Base-by-base conservation (phyloP, 1,140 invertebrate species). In the Plectus sambesii region DNA sequence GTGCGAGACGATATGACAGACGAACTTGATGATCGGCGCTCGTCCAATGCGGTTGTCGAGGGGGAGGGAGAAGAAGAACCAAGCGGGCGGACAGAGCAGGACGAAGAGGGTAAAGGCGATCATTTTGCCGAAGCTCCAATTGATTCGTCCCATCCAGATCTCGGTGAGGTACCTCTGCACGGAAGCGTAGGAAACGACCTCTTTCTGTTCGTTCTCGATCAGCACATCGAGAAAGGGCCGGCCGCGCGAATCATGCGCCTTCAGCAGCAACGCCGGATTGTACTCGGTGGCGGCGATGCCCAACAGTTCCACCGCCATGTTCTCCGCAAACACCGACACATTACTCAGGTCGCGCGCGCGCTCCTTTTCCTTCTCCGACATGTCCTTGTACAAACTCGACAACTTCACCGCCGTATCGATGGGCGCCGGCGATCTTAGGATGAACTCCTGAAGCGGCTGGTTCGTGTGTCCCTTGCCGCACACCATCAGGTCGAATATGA, bases 401-500 rank as follows among this genome's bases (percentile, higher is more conserved):
- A 99, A 73, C 74, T 98, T 98, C 24, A 90, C 90, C 5, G 93
- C 92, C 8, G 90, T 89, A 67, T 98, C 92, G 5, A 96, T 88
- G 0, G 93, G 93, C 6, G 92, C 92, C 15, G 89, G 87, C 0
- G 89, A 94, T 2, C 92, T 83, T 20, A 97, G 73, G 19, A 98
- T 82, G 69, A 97, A 97, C 65, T 97, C 90, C 68, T 93, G 83
- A 27, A 98, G 86, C 1, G 92, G 89, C 60, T 87, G 84, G 70
- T 97, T 94, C 56, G 88, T 83, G 71, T 87, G 82, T 60, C 87
- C 86, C 72, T 96, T 97, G 6, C 90, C 92, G 70, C 89, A 92
- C 3, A 94, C 82, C 87, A 97, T 98, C 62, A 98, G 75, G 70
- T 98, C 96, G 72, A 93, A 94, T 22, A 98, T 86, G 70, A 97